Evolutionary conservation across 1,140 invertebrate species (phyloP).

Genomic region (Agrypnia vestita): DNA sequence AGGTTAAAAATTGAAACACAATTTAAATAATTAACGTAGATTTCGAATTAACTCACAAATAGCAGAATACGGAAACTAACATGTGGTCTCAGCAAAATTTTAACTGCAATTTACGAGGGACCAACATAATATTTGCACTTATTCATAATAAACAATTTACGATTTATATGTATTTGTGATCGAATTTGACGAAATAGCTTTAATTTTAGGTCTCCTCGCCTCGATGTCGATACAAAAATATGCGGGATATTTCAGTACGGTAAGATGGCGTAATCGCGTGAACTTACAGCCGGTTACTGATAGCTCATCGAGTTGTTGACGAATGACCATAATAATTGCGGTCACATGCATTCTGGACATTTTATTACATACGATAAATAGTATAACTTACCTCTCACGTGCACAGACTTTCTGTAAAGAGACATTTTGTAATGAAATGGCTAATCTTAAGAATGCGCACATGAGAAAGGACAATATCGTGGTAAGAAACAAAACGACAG

Average conservation of each 20-base stretch:
- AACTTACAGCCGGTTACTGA: conserved; percentile 43
- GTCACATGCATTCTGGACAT: conserved; percentile 33
- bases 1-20: not conserved
- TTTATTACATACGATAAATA: conserved; percentile 62
- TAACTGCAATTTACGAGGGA: not conserved
- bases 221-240: conserved; percentile 65
- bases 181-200: not conserved
- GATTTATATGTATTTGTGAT: not conserved
- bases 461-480: conserved; percentile 69
- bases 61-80: conserved; percentile 43
- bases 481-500: conserved; percentile 46
- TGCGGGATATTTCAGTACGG: conserved; percentile 69
- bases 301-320: conserved; percentile 38
- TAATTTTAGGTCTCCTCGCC: not conserved
- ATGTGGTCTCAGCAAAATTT: conserved; percentile 36
- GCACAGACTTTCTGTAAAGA: conserved; percentile 73
- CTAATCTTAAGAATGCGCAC: conserved; percentile 74
- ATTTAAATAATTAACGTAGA: conserved; percentile 2
- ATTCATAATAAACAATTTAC: not conserved
- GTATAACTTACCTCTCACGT: conserved; percentile 72
- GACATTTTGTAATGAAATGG: conserved; percentile 74
- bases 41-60: conserved; percentile 13
- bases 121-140: not conserved
- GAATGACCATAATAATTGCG: conserved; percentile 42
- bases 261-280: conserved; percentile 73